Evolutionary conservation across 2,113 vertebrate genomes (phyloP), one percentile per base, ranked within the genome.

Genomic region (Salvelinus fontinalis): DNA sequence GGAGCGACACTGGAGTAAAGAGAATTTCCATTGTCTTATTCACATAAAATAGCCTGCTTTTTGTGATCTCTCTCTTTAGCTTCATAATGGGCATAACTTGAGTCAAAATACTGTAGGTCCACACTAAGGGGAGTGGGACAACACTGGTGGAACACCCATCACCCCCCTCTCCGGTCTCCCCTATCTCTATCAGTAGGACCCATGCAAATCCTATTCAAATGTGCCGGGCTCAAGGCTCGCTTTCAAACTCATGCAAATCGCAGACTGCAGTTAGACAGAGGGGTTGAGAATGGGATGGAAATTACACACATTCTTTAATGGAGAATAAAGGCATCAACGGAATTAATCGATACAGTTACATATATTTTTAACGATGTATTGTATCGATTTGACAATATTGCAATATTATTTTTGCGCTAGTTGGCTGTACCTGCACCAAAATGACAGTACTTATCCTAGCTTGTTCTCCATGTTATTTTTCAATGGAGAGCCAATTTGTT

Each of bases 191-290:
- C 57, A 77, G 68, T 67, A 73, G 75, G 71, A 67, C 54, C 27
- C 78, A 93, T 93, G 91, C 93, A 93, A 94, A 93, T 84, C n/a
- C n/a, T 74, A 93, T 91, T 91, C 90, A 92, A 92, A 92, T 90
- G n/a, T 39, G 27, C 73, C 76, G 24, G 88, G 88, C 51, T 18
- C 51, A 54, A 54, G 51, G 51, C 86, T 78, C 81, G 84, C 88
- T 90, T 93, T 93, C 82, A 92, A 84, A 77, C 31, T 73, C 22
- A 94, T 91, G 92, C 93, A 94, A 94, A 94, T 92, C 51, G 67
- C 67, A 44, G 34, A 26, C 60, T 86, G 64, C 78, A 66, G 79
- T 75, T 75, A 34, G 31, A 39, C 31, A 83, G 69, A 89, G 75
- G 66, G 81, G 81, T 78, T 89, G 67, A 71, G 75, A 84, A 86